These are phyloP conservation scores for Bactericera cockerelli DNA, from an alignment of 1,140 invertebrate species.

Conservation along the genomic window DNA sequence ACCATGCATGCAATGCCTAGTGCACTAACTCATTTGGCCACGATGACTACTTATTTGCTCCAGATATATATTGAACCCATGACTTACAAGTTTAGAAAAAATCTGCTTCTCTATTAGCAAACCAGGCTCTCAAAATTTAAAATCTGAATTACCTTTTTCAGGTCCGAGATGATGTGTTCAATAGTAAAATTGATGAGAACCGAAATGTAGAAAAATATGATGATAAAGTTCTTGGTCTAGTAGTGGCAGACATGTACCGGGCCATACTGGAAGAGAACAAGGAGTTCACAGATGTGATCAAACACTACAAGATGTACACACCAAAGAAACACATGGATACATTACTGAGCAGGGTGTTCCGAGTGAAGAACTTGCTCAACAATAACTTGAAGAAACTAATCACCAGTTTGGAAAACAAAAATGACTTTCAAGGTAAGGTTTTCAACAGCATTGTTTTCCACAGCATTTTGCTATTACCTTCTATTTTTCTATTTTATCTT, in stretches of 20 bases:
- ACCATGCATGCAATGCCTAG: too few relatives aligned
- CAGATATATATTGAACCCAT: too few relatives aligned
- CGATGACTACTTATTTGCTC: too few relatives aligned
- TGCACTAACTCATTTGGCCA: too few relatives aligned
- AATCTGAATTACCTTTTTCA: constrained; percentile 38
- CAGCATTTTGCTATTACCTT: too few relatives aligned
- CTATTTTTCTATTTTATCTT: too few relatives aligned
- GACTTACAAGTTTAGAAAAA: too few relatives aligned
- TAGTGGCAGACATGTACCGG: constrained; percentile 70
- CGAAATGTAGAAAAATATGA: constrained; percentile 57
- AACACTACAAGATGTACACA: constrained; percentile 63
- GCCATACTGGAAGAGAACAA: constrained; percentile 54
- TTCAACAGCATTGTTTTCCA: too few relatives aligned
- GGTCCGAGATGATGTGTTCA: constrained; percentile 57
- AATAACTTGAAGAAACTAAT: constrained; percentile 35
- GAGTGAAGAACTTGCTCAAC: constrained; percentile 55
- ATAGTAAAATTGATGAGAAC: constrained; percentile 53
- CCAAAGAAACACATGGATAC: constrained; percentile 53
- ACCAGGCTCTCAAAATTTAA: too few relatives aligned
- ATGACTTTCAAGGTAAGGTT: constrained; percentile 17
- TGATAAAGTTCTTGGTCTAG: constrained; percentile 57
- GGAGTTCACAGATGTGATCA: constrained; percentile 44
- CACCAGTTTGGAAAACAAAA: constrained; percentile 33
- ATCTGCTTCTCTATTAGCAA: too few relatives aligned
- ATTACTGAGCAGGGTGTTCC: constrained; percentile 43